Percentiles rank a stretch among this genome's conserved stretches.
These are phyloP conservation scores for Sebastes variabilis DNA, from an alignment of 2,797 vertebrate genomes.

Conservation along the genomic window DNA sequence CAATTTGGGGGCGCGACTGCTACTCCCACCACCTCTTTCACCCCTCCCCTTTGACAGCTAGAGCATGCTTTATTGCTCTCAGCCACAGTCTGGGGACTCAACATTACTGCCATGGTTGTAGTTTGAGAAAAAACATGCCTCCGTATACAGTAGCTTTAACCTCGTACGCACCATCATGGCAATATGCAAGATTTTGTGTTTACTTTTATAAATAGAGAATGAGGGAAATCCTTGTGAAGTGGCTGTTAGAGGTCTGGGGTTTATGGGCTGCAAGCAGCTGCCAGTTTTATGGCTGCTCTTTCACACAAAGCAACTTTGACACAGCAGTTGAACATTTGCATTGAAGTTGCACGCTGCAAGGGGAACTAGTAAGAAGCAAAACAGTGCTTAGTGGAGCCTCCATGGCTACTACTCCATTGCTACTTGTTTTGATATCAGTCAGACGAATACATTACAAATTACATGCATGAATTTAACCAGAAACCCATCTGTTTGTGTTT, in stretches of 20 bases:
- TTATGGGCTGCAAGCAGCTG: constrained; percentile 85
- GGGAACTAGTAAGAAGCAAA: constrained; percentile 15
- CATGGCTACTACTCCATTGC: background rate
- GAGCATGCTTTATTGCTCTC: constrained; percentile 89
- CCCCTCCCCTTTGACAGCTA: constrained; percentile 80
- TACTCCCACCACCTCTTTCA: constrained; percentile 56
- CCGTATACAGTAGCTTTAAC: constrained; percentile 54
- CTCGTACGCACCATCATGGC: background rate
- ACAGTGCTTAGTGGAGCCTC: background rate
- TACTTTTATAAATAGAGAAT: constrained; percentile 39
- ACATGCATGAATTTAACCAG: background rate
- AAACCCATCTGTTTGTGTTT: background rate
- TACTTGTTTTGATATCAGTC: constrained; percentile 18
- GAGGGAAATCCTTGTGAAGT: constrained; percentile 61
- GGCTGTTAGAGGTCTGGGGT: constrained; percentile 71
- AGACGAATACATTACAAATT: background rate
- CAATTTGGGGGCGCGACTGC: constrained; percentile 75
- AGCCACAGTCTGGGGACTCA: constrained; percentile 84
- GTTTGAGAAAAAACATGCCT: constrained; percentile 46
- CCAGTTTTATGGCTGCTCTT: constrained; percentile 85
- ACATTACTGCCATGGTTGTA: constrained; percentile 52
- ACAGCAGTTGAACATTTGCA: constrained; percentile 77
- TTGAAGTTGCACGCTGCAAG: constrained; percentile 62
- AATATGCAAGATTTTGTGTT: constrained; percentile 34
- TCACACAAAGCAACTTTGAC: constrained; percentile 80